Base-by-base conservation (phyloP, 2,888 invertebrate genomes). In the Calameuta filiformis region DNA sequence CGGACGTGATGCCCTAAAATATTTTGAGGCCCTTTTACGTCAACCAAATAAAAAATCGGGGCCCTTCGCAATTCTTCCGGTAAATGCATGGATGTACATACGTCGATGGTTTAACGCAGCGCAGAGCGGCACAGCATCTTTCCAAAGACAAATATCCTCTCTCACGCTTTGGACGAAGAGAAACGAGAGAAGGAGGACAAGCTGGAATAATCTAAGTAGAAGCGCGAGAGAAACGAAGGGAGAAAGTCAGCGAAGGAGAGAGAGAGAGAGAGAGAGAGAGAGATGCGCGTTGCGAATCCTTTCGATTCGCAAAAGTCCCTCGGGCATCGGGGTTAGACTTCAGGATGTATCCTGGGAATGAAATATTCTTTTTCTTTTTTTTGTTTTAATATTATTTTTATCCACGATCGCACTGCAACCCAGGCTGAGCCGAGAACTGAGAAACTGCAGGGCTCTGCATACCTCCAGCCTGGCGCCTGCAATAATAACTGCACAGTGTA, bases 1-100 rank as follows among this genome's bases (percentile, higher is more conserved):
- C 33, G 73, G 73, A 78, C 76, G 78, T 68, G 40, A 35, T 73
- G 69, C 23, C 73, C 75, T 75, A 73, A 78, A 76, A 78, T 78
- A 78, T 23, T 73, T 34, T 40, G 4, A 77, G 77, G 75, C 69
- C 35, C 35, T 33, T 69, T 69, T 33, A 33, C 23, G 69, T 23
- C 40, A 2, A 2, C 23, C 23, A 9, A 56, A 56, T 15, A 56
- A 35, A 1, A 71, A 33, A 12, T 37, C 69, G 33, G 68, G 77
- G 77, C 77, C 68, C 37, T 68, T 35, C 1, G n/a, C 6, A 23
- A 23, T 6, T 15, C 1, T 6, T 1, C 15, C 23, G 40, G 15
- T 40, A 56, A 56, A 56, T 35, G 35, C 23, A 56, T 56, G 15
- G 6, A 23, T 0, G 2, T 23, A 40, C 40, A 23, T 40, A 40